Evolutionary conservation across 2,888 invertebrate genomes (phyloP), one percentile per base, ranked within the genome.

Genomic region (Agrochola macilenta): DNA sequence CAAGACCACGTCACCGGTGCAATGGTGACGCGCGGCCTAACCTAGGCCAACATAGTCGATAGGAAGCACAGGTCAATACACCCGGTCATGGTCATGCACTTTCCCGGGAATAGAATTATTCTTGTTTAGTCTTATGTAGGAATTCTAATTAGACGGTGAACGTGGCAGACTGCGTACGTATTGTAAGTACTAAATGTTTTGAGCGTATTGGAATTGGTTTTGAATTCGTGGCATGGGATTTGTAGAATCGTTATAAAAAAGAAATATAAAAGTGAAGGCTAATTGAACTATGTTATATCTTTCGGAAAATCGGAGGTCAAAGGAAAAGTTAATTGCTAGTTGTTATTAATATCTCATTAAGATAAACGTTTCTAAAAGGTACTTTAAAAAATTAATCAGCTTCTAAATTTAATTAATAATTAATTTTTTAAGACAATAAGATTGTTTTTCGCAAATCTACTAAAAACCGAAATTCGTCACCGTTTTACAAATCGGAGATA

Each of bases 81-180:
- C 95, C 93, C 95, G 95, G 95, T 95, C 96, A 95, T 89, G 96
- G 95, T 93, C 95, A 92, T 91, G 92, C 92, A 95, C 95, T 96
- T 96, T 96, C 96, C 92, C 95, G 93, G 93, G 92, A 93, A 93
- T 91, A 92, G 92, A 92, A 92, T 91, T 90, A 93, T 94, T 92
- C 92, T 93, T 92, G 94, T 94, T 93, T 93, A 92, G 94, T 92
- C 93, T 93, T 88, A 87, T 86, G 88, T 90, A 89, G 92, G 93
- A 93, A 94, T 95, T 94, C 93, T 94, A 94, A 94, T 94, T 91
- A 91, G 88, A 86, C 63, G 84, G 57, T 78, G 86, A 71, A 68
- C 83, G 85, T 85, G 82, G 83, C 75, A 85, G 76, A 77, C 87
- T 66, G 76, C 78, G 78, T 69, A 65, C 74, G 73, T 70, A 78